Evolutionary conservation across 2,888 invertebrate genomes (phyloP), one percentile per base, ranked within the genome.

Genomic region (Malacosoma neustria): DNA sequence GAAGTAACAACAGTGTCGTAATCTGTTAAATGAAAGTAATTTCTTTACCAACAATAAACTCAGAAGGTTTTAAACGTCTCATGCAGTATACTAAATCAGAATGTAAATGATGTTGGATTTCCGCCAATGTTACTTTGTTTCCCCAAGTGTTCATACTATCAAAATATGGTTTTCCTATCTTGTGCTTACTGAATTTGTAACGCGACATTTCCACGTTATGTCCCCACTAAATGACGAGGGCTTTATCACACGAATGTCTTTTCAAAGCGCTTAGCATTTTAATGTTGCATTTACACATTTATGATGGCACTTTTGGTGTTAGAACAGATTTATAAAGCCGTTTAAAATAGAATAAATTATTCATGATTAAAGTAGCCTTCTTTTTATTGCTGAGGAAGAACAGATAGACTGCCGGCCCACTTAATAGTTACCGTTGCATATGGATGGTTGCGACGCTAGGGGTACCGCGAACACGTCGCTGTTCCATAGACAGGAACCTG

Each of bases 81-180:
- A 60, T 72, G 67, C 72, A 58, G 66, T 65, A 46, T 54, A 66
- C 60, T 71, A 69, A 74, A 75, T 73, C 68, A 70, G 66, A 72
- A 72, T 72, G 68, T 72, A 72, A 73, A 72, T 70, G 69, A 62
- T 57, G 57, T 75, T 81, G 80, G 80, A 75, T 70, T 63, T 61
- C 63, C 60, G 80, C 81, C 81, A 81, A 79, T 61, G 66, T 64
- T 69, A 71, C 67, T 75, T 70, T 72, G 73, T 74, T 68, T 62
- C 63, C 67, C 50, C 54, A 52, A 57, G 57, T 56, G 64, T 63
- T 62, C 61, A 63, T 68, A 62, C 71, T 22, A 22, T 69, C 59
- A 60, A 61, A 72, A 65, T 62, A 64, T 53, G 51, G 56, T 50
- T 51, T 57, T 48, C 46, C 50, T 57, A 51, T 58, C 51, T 56